Evolutionary conservation across 2,888 invertebrate genomes (phyloP), one percentile per base, ranked within the genome.

Genomic region (Idaea dimidiata): DNA sequence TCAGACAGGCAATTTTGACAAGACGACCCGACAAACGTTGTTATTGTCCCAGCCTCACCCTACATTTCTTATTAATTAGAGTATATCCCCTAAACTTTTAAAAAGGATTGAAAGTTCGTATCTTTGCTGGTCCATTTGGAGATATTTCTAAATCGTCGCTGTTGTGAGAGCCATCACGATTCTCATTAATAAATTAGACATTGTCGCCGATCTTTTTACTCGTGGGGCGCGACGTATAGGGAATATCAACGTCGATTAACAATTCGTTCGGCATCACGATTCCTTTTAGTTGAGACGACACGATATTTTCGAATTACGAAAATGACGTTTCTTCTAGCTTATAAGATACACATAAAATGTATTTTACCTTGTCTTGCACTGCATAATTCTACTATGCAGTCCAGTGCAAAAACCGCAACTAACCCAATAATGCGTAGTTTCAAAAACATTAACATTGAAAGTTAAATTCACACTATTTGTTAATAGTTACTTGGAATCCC

Each of bases 121-220:
- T 79, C 80, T 79, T 77, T 77, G 81, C 80, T 74, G 76, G 73
- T 66, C 68, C 76, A 75, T 78, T 79, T 76, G 71, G 72, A 69
- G 65, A 80, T 80, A 77, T 77, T 73, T 76, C 83, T 80, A 82
- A 81, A 73, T 72, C 69, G 66, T 60, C 74, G 74, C 77, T 81
- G 83, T 86, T 85, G 85, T 83, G 74, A 77, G 71, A 74, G 73
- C 72, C 74, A 75, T 78, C 75, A 77, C 66, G 86, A 80, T 79
- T 87, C 88, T 91, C 87, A 90, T 91, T 88, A 88, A 90, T 90
- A 90, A 89, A 89, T 89, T 89, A 88, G 80, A 75, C 79, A 74
- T 83, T 80, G 81, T 79, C 77, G 77, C 75, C 73, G 74, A 75
- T 81, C 82, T 91, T 91, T 90, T 91, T 88, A 81, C 75, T 79